Evolutionary conservation across 2,113 vertebrate genomes (phyloP).

Genomic region (Paratilapia polleni): DNA sequence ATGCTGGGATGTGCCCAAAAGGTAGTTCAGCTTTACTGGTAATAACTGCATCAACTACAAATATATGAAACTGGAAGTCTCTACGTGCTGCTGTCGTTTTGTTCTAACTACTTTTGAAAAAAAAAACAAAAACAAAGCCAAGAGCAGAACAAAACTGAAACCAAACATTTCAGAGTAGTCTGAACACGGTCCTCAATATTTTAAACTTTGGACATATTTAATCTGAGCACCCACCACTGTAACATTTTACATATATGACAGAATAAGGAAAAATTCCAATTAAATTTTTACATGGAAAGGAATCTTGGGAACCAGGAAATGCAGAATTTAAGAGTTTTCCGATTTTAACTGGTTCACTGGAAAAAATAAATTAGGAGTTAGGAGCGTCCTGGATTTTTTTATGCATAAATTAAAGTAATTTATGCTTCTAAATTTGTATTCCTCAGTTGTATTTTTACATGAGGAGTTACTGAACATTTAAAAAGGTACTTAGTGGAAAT

Average conservation of each 20-base stretch:
- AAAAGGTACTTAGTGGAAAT: too few species aligned
- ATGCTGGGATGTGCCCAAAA: neutral
- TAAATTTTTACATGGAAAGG: neutral
- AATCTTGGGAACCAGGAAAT: neutral
- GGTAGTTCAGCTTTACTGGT: fast-evolving
- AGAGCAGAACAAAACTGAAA: neutral
- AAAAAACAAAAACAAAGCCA: too few species aligned
- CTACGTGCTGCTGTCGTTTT: neutral
- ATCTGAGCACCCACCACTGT: neutral
- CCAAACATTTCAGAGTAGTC: neutral
- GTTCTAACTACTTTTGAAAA: too few species aligned
- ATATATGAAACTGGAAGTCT: neutral
- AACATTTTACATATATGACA: neutral
- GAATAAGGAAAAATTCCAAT: fast-evolving
- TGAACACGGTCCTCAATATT: too few species aligned
- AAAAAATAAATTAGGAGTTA: too few species aligned
- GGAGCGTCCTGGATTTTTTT: too few species aligned
- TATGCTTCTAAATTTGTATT: too few species aligned
- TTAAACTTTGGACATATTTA: neutral
- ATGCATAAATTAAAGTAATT: too few species aligned
- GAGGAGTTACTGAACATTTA: too few species aligned
- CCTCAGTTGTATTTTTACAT: too few species aligned
- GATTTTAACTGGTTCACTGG: neutral
- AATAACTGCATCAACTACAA: neutral
- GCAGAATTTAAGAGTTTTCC: neutral